Base-by-base conservation (phyloP, 2,888 invertebrate genomes). In the Calameuta idolon region DNA sequence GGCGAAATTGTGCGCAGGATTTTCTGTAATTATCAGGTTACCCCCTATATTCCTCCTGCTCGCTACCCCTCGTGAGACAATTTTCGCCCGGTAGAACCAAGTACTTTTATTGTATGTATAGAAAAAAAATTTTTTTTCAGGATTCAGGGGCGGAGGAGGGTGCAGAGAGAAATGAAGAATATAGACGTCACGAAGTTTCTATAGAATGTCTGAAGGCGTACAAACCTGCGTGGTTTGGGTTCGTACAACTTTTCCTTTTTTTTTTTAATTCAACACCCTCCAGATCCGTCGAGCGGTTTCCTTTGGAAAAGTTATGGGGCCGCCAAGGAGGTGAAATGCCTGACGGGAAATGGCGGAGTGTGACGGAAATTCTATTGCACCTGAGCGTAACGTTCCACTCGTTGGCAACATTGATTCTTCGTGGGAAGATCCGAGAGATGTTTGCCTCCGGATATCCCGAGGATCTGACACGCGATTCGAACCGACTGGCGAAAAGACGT, bases 11-110 rank as follows among this genome's bases (percentile, higher is more conserved):
- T 74, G 76, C 75, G 75, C 55, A 75, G 69, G 35, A 79, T 55
- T 77, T 77, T 78, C 76, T 78, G 80, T 80, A 83, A 82, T 85
- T 84, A 83, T 83, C 81, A 82, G 82, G 77, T 80, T 76, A 74
- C 75, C 77, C 71, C 40, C 34, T 11, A 23, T 31, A 55, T n/a
- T 3, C 68, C 55, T 23, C 75, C 4, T 40, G 79, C 69, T 82
- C 81, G 83, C 85, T 86, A 83, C 84, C 79, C 76, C 80, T 55
- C 15, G 79, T 74, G 81, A 81, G 84, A 85, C 84, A 82, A 83
- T 89, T 85, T 89, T 89, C 55, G 0, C 55, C 9, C 55, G 23
- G 23, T 55, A 55, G 23, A 55, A 1, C 23, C 55, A 55, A 23
- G 55, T 55, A 55, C 23, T 55, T 9, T 23, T 23, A 55, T 23